phyloP scores from a whole-genome alignment of 2,113 vertebrate genomes.

The Chrysochloris asiatica region DNA sequence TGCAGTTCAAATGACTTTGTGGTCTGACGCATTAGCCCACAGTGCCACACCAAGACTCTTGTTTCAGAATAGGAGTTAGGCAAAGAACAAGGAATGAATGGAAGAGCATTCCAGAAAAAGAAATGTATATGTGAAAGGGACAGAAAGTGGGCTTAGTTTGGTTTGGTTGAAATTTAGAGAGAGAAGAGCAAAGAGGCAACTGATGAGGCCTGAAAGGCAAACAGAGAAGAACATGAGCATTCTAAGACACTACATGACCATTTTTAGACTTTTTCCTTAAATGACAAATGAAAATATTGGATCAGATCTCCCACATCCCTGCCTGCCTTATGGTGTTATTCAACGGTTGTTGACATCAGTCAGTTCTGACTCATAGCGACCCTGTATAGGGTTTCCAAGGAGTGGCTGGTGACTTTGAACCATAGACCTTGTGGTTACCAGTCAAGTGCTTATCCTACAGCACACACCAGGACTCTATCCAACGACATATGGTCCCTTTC shows the following conservation, averaged over 20 bases:
- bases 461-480: too few species aligned
- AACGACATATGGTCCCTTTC: neutral
- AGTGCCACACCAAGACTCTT: too few species aligned
- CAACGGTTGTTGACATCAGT: too few species aligned
- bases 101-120: neutral
- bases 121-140: neutral
- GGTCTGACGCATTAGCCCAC: too few species aligned
- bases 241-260: neutral
- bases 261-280: neutral
- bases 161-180: neutral
- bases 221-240: neutral
- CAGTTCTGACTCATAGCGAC: too few species aligned
- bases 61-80: neutral
- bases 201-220: neutral
- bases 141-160: rapidly evolving
- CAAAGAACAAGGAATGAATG: neutral
- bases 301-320: too few species aligned
- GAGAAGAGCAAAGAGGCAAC: neutral
- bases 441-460: too few species aligned
- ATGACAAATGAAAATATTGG: neutral
- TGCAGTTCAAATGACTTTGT: too few species aligned
- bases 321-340: neutral
- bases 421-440: too few species aligned
- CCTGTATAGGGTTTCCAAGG: too few species aligned
- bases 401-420: too few species aligned